Evolutionary conservation across 2,113 vertebrate genomes (phyloP).

Genomic region (Gobius niger): DNA sequence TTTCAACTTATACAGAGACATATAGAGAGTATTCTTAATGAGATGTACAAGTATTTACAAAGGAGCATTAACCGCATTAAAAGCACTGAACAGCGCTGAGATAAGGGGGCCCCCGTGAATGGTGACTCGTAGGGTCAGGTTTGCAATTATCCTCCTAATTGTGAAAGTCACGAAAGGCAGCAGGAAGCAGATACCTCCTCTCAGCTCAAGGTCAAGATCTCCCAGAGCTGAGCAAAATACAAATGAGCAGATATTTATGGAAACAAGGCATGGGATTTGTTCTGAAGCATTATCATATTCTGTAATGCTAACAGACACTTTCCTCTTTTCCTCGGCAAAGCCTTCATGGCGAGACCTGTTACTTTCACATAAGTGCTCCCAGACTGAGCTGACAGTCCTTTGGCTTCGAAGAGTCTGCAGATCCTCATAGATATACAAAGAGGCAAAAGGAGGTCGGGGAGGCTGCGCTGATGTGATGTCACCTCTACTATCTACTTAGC

Average conservation of each 20-base stretch:
- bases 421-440: slow-evolving; percentile 57
- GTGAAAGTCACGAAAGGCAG: slow-evolving; percentile 51
- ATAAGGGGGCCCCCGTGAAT: slow-evolving; percentile 21
- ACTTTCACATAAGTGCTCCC: slow-evolving; percentile 27
- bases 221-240: slow-evolving; percentile 54
- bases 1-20: too few relatives aligned
- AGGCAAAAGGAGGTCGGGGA: slow-evolving; percentile 29
- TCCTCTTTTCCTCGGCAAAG: slow-evolving; percentile 2
- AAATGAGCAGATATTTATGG: slow-evolving; percentile 68
- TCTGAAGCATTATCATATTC: slow-evolving; percentile 48
- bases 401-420: slow-evolving; percentile 36
- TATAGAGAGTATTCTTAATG: too few relatives aligned
- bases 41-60: too few relatives aligned
- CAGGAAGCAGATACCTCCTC: slow-evolving; percentile 53
- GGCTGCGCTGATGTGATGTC: slow-evolving; percentile 57
- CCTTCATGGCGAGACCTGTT: slow-evolving; percentile 29
- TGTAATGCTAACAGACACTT: slow-evolving; percentile 24
- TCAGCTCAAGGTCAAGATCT: slow-evolving; percentile 65
- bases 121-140: slow-evolving; percentile 47
- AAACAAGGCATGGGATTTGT: slow-evolving; percentile 51
- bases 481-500: slow-evolving; percentile 38
- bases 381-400: slow-evolving; percentile 53
- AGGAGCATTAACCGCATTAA: too few relatives aligned
- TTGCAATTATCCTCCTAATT: slow-evolving; percentile 65
- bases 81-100: slow-evolving; percentile 9